Base-by-base conservation (phyloP, 2,797 vertebrate genomes). In the Aphelocoma californica region DNA sequence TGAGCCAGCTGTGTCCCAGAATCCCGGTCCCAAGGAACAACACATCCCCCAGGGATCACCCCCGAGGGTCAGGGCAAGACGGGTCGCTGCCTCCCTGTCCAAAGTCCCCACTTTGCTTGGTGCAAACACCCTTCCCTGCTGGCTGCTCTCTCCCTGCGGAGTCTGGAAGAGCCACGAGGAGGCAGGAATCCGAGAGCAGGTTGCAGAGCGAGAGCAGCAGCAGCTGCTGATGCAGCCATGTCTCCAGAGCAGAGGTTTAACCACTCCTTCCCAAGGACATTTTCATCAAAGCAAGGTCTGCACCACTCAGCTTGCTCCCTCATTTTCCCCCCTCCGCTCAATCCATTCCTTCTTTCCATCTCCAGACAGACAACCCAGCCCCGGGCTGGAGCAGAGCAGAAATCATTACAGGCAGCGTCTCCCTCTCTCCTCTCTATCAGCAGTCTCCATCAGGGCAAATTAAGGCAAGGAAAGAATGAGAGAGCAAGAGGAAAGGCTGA, bases 201-300 rank as follows among this genome's bases (percentile, higher is more conserved):
- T 2, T 88, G 62, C 53, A 5, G 34, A 93, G 67, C 85, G 29
- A 70, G 62, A 61, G 54, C 56, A 69, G 86, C 78, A 90, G 91
- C 89, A 60, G 74, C 67, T 84, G 65, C 75, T 78, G 81, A 79
- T 47, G 88, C 67, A 60, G 88, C 74, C 66, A 42, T 36, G 20
- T 62, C 62, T 79, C 56, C 82, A 51, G 84, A 82, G 84, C 78
- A 81, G 38, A 85, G 81, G 64, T 50, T 86, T 87, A 90, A 20
- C 67, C 75, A 50, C 87, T 93, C 90, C 70, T 26, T 34, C 80
- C 81, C 91, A 73, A 86, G 87, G 94, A 90, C 40, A 4, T 89
- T 71, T 51, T 62, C 73, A 56, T 61, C 90, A 82, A 73, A 93
- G 85, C 64, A 80, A 92, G 84, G 90, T 64, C 93, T 87, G 93